Base-by-base conservation (phyloP, 2,888 invertebrate genomes). In the Sinodicranocentrus sp. region DNA sequence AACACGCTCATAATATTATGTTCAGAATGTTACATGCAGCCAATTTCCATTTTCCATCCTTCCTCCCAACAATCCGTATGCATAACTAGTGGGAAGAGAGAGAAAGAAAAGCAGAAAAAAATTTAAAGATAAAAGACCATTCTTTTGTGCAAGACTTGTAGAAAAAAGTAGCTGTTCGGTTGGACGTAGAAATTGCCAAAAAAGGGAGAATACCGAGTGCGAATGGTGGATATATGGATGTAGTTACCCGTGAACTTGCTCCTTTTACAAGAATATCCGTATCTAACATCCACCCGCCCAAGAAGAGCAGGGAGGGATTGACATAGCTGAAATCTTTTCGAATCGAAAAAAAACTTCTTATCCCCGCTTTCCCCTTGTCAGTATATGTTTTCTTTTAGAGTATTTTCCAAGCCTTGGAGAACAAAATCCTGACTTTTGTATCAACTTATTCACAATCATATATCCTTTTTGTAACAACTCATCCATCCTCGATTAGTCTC, bases 401-500 rank as follows among this genome's bases (percentile, higher is more conserved):
- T n/a, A n/a, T n/a, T n/a, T 33, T 33, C 33, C 33, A 33, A 33
- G n/a, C n/a, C n/a, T n/a, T n/a, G n/a, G 57, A 39, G 57, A 57
- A 57, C 73, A 71, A 23, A 59, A 63, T 63, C 71, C 70, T 48
- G 70, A 44, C 63, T 79, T 79, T 79, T 59, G 17, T 77, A 43
- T 43, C 44, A 59, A n/a, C n/a, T n/a, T n/a, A n/a, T 26, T 65
- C 54, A 54, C 33, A 6, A 10, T 10, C 33, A 33, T 10, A 33
- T 33, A 33, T 33, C 33, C 10, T 33, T 33, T 33, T 33, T 33
- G 33, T 33, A 26, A 13, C 6, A 72, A 72, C 72, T 80, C 72
- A 80, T 80, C 63, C 72, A 80, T 72, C 72, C 63, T 80, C 80
- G 80, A 80, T 80, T 80, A 80, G 80, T 72, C 79, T 61, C 59